These are phyloP conservation scores for Microplitis mediator DNA, from an alignment of 1,140 invertebrate genomes.

Conservation along the genomic window DNA sequence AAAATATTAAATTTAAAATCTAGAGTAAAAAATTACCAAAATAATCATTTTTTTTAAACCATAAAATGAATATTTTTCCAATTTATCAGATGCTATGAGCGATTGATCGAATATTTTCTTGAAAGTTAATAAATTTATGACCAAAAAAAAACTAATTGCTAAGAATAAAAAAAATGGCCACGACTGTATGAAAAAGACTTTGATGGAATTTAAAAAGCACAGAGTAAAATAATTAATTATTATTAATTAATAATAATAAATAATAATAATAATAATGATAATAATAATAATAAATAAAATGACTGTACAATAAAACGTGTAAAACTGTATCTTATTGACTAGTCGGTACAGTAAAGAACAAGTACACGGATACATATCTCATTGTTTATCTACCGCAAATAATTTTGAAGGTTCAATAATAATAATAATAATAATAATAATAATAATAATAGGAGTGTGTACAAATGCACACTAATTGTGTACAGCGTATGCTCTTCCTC, in stretches of 20 bases:
- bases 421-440: too few species aligned
- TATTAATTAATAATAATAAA: conserved; percentile 27
- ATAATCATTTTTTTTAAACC: too few species aligned
- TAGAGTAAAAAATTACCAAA: too few species aligned
- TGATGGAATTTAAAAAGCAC: conserved; percentile 24
- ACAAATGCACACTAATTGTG: background rate
- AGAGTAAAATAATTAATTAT: conserved; percentile 32
- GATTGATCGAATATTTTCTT: background rate
- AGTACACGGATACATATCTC: conserved; percentile 24
- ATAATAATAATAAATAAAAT: conserved; percentile 1
- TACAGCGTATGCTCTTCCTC: conserved; percentile 18
- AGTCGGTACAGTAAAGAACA: conserved; percentile 45
- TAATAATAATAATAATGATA: background rate
- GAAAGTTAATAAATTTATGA: background rate
- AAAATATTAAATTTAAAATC: too few species aligned
- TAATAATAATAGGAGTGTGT: conserved; percentile 2
- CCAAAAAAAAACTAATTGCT: too few species aligned
- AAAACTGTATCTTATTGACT: conserved; percentile 51
- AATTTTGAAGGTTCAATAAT: too few species aligned
- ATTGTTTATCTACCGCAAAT: conserved; percentile 16
- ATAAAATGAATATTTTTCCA: too few species aligned
- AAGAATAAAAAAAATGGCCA: background rate
- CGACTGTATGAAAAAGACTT: conserved; percentile 37
- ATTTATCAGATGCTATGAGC: too few species aligned
- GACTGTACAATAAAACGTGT: conserved; percentile 44